Conservation (phyloP, 2,113 vertebrate species). For the Lepidothrix coronata region DNA sequence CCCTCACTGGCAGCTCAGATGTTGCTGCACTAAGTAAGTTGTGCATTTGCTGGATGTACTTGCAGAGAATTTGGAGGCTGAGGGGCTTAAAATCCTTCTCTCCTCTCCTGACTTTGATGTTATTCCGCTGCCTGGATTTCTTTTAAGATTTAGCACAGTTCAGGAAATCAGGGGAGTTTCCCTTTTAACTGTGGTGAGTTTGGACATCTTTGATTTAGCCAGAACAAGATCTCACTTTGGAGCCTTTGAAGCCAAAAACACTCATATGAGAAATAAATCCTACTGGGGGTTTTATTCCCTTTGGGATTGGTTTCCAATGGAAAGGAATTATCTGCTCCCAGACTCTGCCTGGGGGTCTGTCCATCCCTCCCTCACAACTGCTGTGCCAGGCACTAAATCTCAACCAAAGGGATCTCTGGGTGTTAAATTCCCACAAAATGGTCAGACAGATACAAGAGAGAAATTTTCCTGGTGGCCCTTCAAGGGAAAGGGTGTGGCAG, state of each 20-base stretch:
- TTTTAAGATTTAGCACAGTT: neutral
- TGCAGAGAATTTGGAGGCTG: neutral
- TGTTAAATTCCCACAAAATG: neutral
- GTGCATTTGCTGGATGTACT: neutral
- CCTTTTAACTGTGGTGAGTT: neutral
- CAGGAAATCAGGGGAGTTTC: neutral
- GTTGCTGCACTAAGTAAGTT: neutral
- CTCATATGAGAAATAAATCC: neutral
- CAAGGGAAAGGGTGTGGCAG: neutral
- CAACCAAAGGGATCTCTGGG: neutral
- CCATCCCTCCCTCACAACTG: neutral
- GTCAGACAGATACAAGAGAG: neutral
- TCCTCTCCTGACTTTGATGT: neutral
- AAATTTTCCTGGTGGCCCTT: neutral
- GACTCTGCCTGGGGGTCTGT: fast-evolving
- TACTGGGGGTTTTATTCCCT: neutral
- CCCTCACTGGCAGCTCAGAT: neutral
- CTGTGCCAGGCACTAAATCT: neutral
- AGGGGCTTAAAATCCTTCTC: neutral
- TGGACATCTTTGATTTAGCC: neutral
- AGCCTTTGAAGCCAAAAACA: neutral
- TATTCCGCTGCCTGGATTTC: neutral
- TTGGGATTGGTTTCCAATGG: neutral
- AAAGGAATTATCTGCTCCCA: neutral
- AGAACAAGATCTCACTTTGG: neutral